phyloP scores from a whole-genome alignment of 2,113 vertebrate genomes.

The Campylomormyrus numenius region DNA sequence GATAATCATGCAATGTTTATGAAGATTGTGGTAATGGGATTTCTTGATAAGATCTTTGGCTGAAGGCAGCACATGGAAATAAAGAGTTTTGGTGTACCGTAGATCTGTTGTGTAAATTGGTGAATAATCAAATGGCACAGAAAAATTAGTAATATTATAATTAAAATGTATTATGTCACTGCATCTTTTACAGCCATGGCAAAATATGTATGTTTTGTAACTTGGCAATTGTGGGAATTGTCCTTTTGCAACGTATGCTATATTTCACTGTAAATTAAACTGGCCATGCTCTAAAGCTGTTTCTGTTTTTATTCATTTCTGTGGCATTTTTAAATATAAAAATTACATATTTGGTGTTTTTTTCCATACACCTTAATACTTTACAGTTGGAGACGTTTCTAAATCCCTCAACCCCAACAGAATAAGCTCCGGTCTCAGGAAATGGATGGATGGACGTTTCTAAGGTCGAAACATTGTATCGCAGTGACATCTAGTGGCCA shows the following conservation, averaged over 20 bases:
- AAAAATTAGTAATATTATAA: not conserved
- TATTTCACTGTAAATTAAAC: not conserved
- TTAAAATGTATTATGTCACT: not conserved
- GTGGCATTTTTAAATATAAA: not conserved
- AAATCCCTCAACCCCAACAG: too few relatives aligned
- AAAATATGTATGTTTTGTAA: not conserved
- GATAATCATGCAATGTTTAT: too few relatives aligned
- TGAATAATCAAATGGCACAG: not conserved
- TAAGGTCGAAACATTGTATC: not conserved
- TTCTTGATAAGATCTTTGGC: not conserved
- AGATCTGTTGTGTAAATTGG: not conserved
- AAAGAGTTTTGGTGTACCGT: not conserved
- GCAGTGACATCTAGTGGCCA: not conserved
- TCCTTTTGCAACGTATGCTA: not conserved
- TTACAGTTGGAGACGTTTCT: not conserved
- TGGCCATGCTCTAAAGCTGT: not conserved
- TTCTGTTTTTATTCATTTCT: not conserved
- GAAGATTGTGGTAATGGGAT: not conserved
- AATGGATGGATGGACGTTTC: not conserved
- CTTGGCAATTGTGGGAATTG: not conserved
- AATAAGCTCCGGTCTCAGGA: not conserved
- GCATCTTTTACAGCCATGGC: not conserved
- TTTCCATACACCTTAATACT: not conserved
- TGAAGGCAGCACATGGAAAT: not conserved
- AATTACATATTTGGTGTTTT: not conserved